Percentiles rank a stretch among this genome's conserved stretches.
Evolutionary conservation across 2,113 vertebrate species (phyloP).

Genomic region (Acanthisitta chloris): DNA sequence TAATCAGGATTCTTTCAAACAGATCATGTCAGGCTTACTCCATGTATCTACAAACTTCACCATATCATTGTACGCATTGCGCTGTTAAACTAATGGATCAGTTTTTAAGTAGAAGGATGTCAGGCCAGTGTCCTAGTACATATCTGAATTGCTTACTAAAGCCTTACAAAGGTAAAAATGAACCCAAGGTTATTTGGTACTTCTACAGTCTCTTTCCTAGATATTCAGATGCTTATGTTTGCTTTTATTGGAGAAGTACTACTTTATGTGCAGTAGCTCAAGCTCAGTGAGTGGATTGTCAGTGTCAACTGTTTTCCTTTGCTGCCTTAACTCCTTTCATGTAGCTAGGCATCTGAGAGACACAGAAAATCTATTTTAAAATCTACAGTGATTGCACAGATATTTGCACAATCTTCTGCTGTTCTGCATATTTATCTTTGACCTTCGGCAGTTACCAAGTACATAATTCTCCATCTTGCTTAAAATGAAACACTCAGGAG

Average conservation of each 20-base stretch:
- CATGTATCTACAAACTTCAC: not conserved
- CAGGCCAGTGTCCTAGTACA: not conserved
- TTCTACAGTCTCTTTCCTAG: not conserved
- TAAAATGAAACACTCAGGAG: not conserved
- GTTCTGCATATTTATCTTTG: constrained; percentile 24
- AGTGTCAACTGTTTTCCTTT: constrained; percentile 30
- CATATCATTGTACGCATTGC: not conserved
- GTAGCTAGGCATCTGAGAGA: not conserved
- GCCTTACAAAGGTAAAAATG: not conserved
- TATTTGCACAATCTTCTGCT: constrained; percentile 25
- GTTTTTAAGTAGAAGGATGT: not conserved
- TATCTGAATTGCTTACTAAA: not conserved
- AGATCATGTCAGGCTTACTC: not conserved
- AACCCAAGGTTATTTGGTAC: not conserved
- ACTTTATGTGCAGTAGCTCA: not conserved
- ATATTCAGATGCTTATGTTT: not conserved
- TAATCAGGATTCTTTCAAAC: not conserved
- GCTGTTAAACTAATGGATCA: not conserved
- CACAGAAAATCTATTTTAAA: constrained; percentile 22
- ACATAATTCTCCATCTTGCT: not conserved
- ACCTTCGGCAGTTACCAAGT: not conserved
- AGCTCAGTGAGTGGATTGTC: not conserved
- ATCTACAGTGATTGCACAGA: not conserved
- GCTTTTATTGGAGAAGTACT: not conserved
- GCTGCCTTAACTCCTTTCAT: not conserved